Base-by-base conservation (phyloP, 2,888 invertebrate species). In the Stenoptilia bipunctidactyla region DNA sequence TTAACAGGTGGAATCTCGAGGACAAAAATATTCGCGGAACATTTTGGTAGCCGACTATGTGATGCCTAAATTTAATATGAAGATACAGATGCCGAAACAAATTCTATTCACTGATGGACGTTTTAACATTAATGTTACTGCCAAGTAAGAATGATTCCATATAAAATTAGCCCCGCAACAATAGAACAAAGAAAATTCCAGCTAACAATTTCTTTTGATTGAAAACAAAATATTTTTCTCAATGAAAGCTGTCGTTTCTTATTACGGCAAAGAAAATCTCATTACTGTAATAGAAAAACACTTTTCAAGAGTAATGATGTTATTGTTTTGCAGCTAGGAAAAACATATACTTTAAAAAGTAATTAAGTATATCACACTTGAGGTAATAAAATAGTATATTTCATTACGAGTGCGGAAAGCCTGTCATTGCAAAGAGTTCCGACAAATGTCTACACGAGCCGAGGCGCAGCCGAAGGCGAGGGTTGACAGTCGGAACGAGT, bases 1-100 rank as follows among this genome's bases (percentile, higher is more conserved):
- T 30, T 12, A 30, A n/a, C 55, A 84, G 79, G 82, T 79, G 49
- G 82, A 82, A 46, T 63, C 66, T 9, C 71, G 71, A 42, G 80
- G 76, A 40, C 90, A 91, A 60, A 85, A 70, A 9, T 90, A 90
- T 60, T 86, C 88, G 42, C 91, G 92, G 58, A 86, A 86, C 8
- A 88, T 95, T 46, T 88, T 92, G 62, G 93, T 97, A 4, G 94
- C 95, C 5, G 94, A 96, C 72, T 96, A 96, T 56, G 92, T 98
- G 40, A 75, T 96, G 50, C 98, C 98, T 0, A 97, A 97, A 64
- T 98, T 97, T 71, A 90, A 96, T 60, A 93, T 98, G 43, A 88
- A 88, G 20, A 89, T 98, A 45, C 89, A 92, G 48, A 87, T 95
- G 25, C 92, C 94, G 0, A 88, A 91, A 40, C 94, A 94, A 67